These are phyloP conservation scores for Meliscaeva auricollis DNA, from an alignment of 2,888 invertebrate genomes.

Conservation along the genomic window DNA sequence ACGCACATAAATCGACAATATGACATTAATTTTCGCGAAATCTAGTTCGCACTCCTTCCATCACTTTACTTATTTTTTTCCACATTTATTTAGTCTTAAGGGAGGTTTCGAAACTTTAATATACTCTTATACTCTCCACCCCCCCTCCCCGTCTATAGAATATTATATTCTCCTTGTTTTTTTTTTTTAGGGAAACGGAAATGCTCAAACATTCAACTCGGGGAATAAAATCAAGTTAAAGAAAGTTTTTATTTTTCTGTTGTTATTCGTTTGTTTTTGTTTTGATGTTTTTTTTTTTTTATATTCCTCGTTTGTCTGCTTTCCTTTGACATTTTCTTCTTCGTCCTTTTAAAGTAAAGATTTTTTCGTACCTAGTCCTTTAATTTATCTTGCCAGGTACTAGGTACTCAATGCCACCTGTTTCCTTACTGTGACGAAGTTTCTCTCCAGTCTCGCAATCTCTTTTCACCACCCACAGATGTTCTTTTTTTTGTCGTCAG, in stretches of 20 bases:
- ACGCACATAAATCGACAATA: conserved; percentile 77
- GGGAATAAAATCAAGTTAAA: conserved; percentile 51
- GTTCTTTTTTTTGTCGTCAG: conserved; percentile 29
- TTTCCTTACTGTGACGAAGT: conserved; percentile 23
- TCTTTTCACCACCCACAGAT: no score
- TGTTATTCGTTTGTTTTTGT: neutral
- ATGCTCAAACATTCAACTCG: conserved; percentile 4
- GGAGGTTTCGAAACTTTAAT: conserved; percentile 24
- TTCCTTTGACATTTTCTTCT: conserved; percentile 14
- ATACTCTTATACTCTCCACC: neutral
- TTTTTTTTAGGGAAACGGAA: neutral
- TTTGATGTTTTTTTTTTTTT: conserved; percentile 1
- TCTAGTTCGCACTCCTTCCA: conserved; percentile 43
- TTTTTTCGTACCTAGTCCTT: conserved; percentile 21
- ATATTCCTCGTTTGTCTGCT: no score
- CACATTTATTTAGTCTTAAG: neutral
- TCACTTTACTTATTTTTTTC: neutral
- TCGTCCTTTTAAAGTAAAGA: conserved; percentile 21
- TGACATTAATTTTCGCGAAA: conserved; percentile 77
- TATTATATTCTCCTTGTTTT: neutral
- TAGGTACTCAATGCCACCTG: conserved; percentile 70
- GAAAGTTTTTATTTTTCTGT: conserved; percentile 39
- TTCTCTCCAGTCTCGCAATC: neutral
- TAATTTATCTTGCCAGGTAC: conserved; percentile 37
- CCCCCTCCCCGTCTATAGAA: neutral